A percentile compares a stretch with the other conserved stretches of the same genome.
These are phyloP conservation scores for Sycophila texana DNA, from an alignment of 2,888 invertebrate species.

Conservation along the genomic window DNA sequence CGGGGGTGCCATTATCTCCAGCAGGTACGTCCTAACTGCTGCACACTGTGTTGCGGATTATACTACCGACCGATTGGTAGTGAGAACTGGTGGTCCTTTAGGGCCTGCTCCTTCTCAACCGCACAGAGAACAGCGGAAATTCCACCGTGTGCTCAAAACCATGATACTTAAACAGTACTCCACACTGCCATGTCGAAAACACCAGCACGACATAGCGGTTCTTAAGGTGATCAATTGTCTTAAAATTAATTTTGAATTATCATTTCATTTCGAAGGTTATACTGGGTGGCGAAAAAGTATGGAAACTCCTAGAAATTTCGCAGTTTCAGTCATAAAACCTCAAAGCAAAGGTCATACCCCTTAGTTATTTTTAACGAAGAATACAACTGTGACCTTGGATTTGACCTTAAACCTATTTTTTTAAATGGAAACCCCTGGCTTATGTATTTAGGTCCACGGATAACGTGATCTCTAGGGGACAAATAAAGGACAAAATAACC, in stretches of 20 bases:
- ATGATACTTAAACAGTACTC: conserved; percentile 4
- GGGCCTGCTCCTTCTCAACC: not conserved
- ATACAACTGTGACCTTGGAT: too few species aligned
- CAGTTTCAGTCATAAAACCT: too few species aligned
- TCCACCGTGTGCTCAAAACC: conserved; percentile 12
- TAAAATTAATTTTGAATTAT: too few species aligned
- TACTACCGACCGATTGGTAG: not conserved
- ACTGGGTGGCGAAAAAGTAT: too few species aligned
- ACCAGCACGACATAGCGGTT: conserved; percentile 33
- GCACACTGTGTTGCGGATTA: conserved; percentile 24
- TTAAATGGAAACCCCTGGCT: too few species aligned
- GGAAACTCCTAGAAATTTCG: too few species aligned
- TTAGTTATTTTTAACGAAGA: too few species aligned
- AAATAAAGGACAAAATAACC: too few species aligned
- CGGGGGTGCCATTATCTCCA: conserved; percentile 37
- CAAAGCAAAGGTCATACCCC: too few species aligned
- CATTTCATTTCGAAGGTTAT: not conserved
- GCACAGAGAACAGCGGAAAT: not conserved
- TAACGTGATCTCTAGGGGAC: too few species aligned
- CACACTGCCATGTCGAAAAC: conserved; percentile 4
- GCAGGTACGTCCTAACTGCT: conserved; percentile 21
- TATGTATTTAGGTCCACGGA: too few species aligned
- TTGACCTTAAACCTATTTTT: too few species aligned
- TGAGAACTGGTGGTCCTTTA: conserved; percentile 2
- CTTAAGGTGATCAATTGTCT: conserved; percentile 16